Conservation (phyloP, 2,888 invertebrate genomes). For the Cheilosia pagana region DNA sequence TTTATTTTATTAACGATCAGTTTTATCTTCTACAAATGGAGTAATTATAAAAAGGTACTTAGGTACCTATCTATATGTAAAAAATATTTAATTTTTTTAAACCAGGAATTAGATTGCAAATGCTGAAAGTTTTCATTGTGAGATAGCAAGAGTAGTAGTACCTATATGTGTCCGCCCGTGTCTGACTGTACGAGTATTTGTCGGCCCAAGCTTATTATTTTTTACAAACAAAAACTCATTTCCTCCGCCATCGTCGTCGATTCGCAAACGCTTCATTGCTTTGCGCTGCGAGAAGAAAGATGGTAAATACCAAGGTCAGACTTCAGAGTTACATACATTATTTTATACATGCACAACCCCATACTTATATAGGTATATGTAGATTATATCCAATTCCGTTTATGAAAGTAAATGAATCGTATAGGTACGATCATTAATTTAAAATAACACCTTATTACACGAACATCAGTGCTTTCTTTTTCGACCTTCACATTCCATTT, state of each 20-base stretch:
- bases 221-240: background rate
- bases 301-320: slow-evolving; percentile 57
- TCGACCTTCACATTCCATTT: slow-evolving; percentile 69
- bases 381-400: slow-evolving; percentile 7
- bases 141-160: too few relatives aligned
- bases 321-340: slow-evolving; percentile 2
- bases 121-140: too few relatives aligned
- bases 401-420: slow-evolving; percentile 47
- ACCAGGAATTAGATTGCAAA: too few relatives aligned
- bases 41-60: too few relatives aligned
- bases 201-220: background rate
- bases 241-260: background rate
- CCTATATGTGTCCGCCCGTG: too few relatives aligned
- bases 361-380: slow-evolving; percentile 10
- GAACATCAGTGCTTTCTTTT: slow-evolving; percentile 57
- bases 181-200: too few relatives aligned
- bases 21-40: too few relatives aligned
- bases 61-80: too few relatives aligned
- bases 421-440: slow-evolving; percentile 29
- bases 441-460: slow-evolving; percentile 26
- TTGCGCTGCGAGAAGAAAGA: slow-evolving; percentile 50
- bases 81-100: too few relatives aligned
- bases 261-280: slow-evolving; percentile 5
- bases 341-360: background rate
- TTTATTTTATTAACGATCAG: too few relatives aligned